These are phyloP conservation scores for Regulus satrapa DNA, from an alignment of 2,113 vertebrate species.

Conservation along the genomic window DNA sequence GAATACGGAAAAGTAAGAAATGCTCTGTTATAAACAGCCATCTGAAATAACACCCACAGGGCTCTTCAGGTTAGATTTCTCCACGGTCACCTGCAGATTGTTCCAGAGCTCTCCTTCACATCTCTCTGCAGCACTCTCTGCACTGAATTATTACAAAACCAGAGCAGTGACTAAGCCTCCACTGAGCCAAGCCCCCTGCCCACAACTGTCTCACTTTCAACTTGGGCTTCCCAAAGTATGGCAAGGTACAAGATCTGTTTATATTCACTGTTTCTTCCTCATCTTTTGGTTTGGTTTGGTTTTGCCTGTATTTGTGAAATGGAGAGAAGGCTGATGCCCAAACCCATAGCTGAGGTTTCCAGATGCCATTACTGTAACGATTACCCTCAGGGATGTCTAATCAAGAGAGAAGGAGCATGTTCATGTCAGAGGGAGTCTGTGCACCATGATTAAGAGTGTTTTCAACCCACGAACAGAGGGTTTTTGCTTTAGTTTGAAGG, in stretches of 20 bases:
- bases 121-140: neutral
- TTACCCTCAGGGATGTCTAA: neutral
- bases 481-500: constrained; percentile 17
- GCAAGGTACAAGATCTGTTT: neutral
- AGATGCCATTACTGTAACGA: neutral
- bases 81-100: neutral
- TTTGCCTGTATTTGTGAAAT: neutral
- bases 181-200: neutral
- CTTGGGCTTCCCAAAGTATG: neutral
- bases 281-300: neutral
- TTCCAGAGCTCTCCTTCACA: neutral
- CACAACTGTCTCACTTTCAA: neutral
- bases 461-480: neutral
- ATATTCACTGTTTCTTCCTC: neutral
- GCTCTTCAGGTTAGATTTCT: neutral
- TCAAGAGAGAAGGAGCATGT: neutral
- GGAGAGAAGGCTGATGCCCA: neutral
- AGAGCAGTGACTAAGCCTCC: neutral
- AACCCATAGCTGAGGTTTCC: neutral
- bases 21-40: neutral
- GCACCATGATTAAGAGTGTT: neutral
- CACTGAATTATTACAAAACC: neutral
- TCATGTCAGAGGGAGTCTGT: neutral
- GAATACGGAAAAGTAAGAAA: neutral
- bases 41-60: neutral